phyloP scores from a whole-genome alignment of 2,113 vertebrate genomes.

The Sigmodon hispidus region DNA sequence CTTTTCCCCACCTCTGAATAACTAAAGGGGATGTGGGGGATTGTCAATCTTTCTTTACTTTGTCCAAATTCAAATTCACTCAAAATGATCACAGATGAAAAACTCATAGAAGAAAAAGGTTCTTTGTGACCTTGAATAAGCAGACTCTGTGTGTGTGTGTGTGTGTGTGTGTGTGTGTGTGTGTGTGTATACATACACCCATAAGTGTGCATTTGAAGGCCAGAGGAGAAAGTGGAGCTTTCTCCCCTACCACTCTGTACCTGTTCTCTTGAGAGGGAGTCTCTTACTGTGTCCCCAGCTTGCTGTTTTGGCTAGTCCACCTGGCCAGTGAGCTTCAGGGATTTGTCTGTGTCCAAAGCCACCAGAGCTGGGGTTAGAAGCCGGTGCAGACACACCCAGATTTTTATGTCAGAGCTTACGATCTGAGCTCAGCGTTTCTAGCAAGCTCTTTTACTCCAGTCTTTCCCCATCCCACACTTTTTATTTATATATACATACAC shows the following conservation, averaged over 20 bases:
- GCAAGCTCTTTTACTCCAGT: not conserved
- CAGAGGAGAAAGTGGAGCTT: not conserved
- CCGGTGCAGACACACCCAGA: not conserved
- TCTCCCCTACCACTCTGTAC: no score
- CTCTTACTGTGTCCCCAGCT: not conserved
- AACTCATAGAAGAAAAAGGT: not conserved
- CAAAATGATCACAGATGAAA: not conserved
- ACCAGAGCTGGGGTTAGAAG: not conserved
- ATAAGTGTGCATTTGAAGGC: not conserved
- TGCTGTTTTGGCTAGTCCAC: not conserved
- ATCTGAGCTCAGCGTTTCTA: not conserved
- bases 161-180: not conserved
- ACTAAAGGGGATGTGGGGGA: not conserved
- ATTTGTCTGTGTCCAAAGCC: rapidly evolving
- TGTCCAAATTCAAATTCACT: not conserved
- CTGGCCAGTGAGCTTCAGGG: not conserved
- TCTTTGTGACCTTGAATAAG: not conserved
- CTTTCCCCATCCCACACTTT: not conserved
- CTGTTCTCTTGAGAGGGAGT: not conserved
- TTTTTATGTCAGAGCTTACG: no score
- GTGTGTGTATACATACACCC: not conserved
- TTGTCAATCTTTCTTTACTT: not conserved
- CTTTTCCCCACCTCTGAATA: not conserved
- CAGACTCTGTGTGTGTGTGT: not conserved
- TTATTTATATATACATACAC: not conserved